These are phyloP conservation scores for Micrasema minimum DNA, from an alignment of 1,140 invertebrate species.

Conservation along the genomic window DNA sequence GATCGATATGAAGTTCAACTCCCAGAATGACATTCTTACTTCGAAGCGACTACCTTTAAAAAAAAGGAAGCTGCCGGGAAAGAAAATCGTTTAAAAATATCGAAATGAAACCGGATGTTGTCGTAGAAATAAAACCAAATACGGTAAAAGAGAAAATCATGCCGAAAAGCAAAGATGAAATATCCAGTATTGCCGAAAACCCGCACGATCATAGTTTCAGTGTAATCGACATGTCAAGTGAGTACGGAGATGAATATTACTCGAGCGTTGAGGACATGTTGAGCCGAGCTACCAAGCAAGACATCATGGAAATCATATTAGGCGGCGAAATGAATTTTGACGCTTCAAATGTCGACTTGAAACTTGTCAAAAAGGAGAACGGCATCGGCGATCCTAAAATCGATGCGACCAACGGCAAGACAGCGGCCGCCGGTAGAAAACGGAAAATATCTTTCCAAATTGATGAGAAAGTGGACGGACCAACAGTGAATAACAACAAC, in stretches of 20 bases:
- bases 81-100: constrained; percentile 25
- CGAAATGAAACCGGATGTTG: constrained; percentile 28
- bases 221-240: neutral
- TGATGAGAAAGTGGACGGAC: neutral
- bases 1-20: neutral
- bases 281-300: constrained; percentile 36
- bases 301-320: constrained; percentile 50
- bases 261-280: constrained; percentile 32
- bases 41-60: constrained; percentile 16
- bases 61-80: constrained; percentile 1
- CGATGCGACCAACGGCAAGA: constrained; percentile 1
- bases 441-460: constrained; percentile 26
- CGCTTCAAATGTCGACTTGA: constrained; percentile 37
- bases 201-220: neutral
- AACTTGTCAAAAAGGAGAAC: constrained; percentile 7
- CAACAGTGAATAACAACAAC: constrained; percentile 11
- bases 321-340: constrained; percentile 42
- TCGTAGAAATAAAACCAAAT: constrained; percentile 30
- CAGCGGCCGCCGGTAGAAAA: neutral
- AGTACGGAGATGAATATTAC: constrained; percentile 33
- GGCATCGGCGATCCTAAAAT: neutral
- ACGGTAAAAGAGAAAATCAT: constrained; percentile 13
- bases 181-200: neutral
- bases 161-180: neutral
- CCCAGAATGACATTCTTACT: neutral